A percentile compares a stretch with the other conserved stretches of the same genome.
phyloP scores from a whole-genome alignment of 1,140 invertebrate species.

The Stegodyphus dumicola region DNA sequence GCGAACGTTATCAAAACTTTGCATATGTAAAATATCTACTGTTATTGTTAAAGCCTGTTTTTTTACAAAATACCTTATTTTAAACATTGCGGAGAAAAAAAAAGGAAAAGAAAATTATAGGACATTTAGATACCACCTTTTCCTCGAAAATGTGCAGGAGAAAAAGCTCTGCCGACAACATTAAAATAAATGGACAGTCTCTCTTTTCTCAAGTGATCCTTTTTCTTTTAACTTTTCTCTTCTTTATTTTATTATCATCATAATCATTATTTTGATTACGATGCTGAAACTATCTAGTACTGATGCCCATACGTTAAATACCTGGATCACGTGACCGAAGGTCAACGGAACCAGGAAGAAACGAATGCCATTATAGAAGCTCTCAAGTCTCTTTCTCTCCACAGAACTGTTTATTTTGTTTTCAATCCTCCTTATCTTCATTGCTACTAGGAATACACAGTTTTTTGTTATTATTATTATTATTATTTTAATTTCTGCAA shows the following conservation, averaged over 20 bases:
- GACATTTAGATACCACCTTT: too few species aligned
- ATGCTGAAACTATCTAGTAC: slow-evolving; percentile 31
- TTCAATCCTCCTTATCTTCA: background rate
- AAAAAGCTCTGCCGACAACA: too few species aligned
- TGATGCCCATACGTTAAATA: slow-evolving; percentile 13
- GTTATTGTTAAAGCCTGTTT: too few species aligned
- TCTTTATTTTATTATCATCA: slow-evolving; percentile 44
- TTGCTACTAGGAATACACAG: background rate
- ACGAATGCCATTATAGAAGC: background rate
- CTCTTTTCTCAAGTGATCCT: too few species aligned
- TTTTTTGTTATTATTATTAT: background rate
- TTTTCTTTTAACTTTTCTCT: too few species aligned
- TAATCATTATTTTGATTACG: slow-evolving; percentile 37
- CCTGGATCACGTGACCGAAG: slow-evolving; percentile 16
- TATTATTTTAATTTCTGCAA: slow-evolving; percentile 9
- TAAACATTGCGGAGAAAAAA: too few species aligned
- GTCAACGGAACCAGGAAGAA: slow-evolving; percentile 48
- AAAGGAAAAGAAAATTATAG: too few species aligned
- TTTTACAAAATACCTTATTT: too few species aligned
- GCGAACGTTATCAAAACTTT: too few species aligned
- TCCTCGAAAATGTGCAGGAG: too few species aligned
- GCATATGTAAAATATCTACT: too few species aligned
- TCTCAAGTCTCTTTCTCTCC: background rate
- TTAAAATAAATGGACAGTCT: too few species aligned
- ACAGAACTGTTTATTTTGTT: background rate